Evolutionary conservation across 2,797 vertebrate genomes (phyloP), one percentile per base, ranked within the genome.

Genomic region (Mastacembelus armatus): DNA sequence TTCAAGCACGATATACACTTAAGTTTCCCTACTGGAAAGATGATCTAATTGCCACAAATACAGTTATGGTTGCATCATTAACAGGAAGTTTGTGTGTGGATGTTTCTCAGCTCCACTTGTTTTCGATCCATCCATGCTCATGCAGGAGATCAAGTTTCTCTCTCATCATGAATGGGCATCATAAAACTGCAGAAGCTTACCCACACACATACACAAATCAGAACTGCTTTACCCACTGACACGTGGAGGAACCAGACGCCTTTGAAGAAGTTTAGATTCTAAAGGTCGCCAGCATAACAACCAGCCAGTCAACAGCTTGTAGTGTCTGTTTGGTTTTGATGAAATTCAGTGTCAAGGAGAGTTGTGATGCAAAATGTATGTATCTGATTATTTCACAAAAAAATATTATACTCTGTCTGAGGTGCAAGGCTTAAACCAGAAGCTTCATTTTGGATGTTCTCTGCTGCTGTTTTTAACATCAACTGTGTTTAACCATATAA

Each of bases 1-100:
- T 86, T 70, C 40, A 66, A 85, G 59, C 43, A 77, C 64, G 78
- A 36, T 66, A 65, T 76, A 77, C 38, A 74, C 74, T 72, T 59
- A 30, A 65, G 19, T 68, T 79, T 75, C 45, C 60, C 54, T 66
- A 51, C 56, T 68, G 43, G 50, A 76, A 54, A 66, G 56, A 74
- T 65, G 48, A 69, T 83, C 77, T 73, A 80, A 75, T 85, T 81
- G 64, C 48, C 43, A 55, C 2, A 1, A 58, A 65, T 64, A 32
- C 50, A 44, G 66, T 56, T 69, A 33, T 36, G 15, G 54, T 54
- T 44, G 60, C 30, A 44, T 54, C 9, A 65, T 71, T 64, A 57
- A 45, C 40, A 60, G 26, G 21, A 19, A 51, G 56, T 11, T 40
- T 47, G 12, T 43, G 44, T 24, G 29, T 49, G 3, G 0, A 47